Percentiles rank a stretch among this genome's conserved stretches.
These are phyloP conservation scores for Bubalus kerabau DNA, from an alignment of 2,113 vertebrate genomes.

Conservation along the genomic window DNA sequence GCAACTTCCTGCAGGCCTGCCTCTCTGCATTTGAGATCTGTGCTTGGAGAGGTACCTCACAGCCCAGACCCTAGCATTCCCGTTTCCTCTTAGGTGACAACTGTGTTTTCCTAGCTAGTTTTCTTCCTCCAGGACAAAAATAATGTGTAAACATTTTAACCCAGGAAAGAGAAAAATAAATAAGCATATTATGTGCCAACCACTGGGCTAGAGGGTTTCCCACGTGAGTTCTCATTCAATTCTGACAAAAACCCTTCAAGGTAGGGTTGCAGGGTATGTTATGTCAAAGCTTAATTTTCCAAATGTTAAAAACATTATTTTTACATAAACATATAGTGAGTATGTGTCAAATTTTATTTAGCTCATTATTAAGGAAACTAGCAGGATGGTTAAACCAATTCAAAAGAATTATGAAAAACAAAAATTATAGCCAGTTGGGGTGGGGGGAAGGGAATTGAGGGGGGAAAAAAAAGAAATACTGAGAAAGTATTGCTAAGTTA, in stretches of 20 bases:
- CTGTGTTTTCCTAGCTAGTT: neutral
- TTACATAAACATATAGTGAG: conserved; percentile 22
- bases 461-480: neutral
- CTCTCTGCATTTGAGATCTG: neutral
- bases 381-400: neutral
- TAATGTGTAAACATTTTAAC: neutral
- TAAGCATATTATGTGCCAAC: neutral
- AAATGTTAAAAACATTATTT: conserved; percentile 42
- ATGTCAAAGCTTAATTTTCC: conserved; percentile 26
- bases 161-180: neutral
- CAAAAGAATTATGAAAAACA: neutral
- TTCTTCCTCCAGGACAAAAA: neutral
- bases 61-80: neutral
- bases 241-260: neutral
- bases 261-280: neutral
- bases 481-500: neutral
- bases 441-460: too few species aligned
- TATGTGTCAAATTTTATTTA: conserved; percentile 21
- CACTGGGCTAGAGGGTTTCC: neutral
- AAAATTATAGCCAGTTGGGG: neutral
- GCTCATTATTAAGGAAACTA: conserved; percentile 44
- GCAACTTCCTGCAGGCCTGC: neutral
- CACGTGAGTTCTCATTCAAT: neutral
- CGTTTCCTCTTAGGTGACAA: neutral
- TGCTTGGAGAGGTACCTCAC: neutral